Conservation (phyloP, 2,797 vertebrate genomes). For the Enteromius viviparus region DNA sequence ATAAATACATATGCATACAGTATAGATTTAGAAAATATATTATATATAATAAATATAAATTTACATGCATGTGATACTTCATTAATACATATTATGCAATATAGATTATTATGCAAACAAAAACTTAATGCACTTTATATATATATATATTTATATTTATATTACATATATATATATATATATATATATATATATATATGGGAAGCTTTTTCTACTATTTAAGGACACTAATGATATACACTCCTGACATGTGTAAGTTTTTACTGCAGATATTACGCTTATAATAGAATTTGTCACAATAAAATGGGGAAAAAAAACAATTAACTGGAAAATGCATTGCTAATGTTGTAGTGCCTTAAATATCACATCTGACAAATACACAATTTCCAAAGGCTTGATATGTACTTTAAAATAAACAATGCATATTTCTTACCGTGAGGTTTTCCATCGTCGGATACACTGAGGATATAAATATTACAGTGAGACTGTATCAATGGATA, state of each 20-base stretch:
- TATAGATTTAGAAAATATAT: too few relatives aligned
- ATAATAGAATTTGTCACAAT: background rate
- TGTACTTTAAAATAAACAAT: background rate
- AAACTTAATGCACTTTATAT: too few relatives aligned
- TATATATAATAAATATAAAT: too few relatives aligned
- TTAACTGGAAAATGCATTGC: background rate
- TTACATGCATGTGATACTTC: too few relatives aligned
- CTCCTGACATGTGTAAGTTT: background rate
- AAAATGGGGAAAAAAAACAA: background rate
- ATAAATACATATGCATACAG: too few relatives aligned
- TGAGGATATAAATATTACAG: slow-evolving; percentile 20
- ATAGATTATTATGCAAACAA: too few relatives aligned
- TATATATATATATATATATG: too few relatives aligned
- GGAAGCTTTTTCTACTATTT: background rate
- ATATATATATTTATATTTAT: too few relatives aligned
- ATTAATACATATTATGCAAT: too few relatives aligned
- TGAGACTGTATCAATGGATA: background rate
- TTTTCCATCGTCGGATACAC: slow-evolving; percentile 50
- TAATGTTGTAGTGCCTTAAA: background rate
- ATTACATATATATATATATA: too few relatives aligned
- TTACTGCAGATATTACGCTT: background rate
- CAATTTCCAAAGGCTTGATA: background rate
- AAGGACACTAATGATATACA: background rate
- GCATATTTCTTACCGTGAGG: slow-evolving; percentile 54
- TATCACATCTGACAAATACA: background rate